Conservation (phyloP, 2,797 vertebrate species). For the Pseudopleuronectes americanus region DNA sequence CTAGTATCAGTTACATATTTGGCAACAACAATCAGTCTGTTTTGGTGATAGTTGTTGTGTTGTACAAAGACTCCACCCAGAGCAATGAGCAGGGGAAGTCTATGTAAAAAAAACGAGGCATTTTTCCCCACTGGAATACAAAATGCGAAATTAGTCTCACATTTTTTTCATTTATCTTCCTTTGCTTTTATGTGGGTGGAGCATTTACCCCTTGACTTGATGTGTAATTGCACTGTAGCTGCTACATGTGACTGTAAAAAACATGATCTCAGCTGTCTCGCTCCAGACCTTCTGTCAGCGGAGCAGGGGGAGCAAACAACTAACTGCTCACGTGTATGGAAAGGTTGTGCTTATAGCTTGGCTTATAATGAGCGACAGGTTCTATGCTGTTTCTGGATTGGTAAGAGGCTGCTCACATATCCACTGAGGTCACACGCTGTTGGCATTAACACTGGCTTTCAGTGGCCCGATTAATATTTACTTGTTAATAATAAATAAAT, state of each 20-base stretch:
- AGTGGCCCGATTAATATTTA: background rate
- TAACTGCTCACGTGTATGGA: conserved; percentile 13
- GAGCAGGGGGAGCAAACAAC: conserved; percentile 27
- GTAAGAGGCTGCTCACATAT: conserved; percentile 21
- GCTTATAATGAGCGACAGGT: conserved; percentile 16
- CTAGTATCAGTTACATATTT: conserved; percentile 55
- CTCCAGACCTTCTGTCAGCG: conserved; percentile 50
- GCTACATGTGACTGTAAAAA: conserved; percentile 60
- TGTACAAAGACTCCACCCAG: conserved; percentile 48
- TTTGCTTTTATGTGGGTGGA: conserved; percentile 27
- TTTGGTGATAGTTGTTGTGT: conserved; percentile 76
- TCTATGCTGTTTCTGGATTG: conserved; percentile 6
- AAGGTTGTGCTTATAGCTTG: conserved; percentile 19
- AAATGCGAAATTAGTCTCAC: conserved; percentile 35
- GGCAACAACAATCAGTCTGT: conserved; percentile 43
- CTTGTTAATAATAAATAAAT: conserved; percentile 22
- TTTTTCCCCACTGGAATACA: conserved; percentile 48
- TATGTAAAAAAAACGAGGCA: conserved; percentile 36
- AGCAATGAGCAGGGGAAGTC: conserved; percentile 9
- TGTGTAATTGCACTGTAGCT: conserved; percentile 51
- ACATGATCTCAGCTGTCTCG: conserved; percentile 63
- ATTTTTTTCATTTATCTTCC: conserved; percentile 30
- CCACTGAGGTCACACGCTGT: conserved; percentile 24
- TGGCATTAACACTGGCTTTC: conserved; percentile 16
- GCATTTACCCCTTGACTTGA: conserved; percentile 32